Conservation (phyloP, 2,797 vertebrate species). For the Propithecus perrieri region DNA sequence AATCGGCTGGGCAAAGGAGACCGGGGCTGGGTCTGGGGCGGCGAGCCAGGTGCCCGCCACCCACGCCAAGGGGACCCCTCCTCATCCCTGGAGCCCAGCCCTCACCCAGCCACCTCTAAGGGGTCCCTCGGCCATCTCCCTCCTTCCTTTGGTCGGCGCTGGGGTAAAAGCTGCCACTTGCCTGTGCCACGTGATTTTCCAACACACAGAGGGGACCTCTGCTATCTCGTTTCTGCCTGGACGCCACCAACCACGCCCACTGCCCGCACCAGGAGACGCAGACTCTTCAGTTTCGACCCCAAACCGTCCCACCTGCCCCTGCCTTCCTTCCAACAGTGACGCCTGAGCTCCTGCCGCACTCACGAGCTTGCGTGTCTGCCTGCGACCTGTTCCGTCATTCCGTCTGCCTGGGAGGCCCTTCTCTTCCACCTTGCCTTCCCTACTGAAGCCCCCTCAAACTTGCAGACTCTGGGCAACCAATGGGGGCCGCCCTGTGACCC, state of each 20-base stretch:
- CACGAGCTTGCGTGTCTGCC: not conserved
- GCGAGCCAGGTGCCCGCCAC: not conserved
- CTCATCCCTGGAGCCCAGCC: too few species aligned
- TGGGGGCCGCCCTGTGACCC: not conserved
- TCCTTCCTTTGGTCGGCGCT: not conserved
- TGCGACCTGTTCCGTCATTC: not conserved
- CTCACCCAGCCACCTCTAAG: not conserved
- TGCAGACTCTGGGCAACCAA: not conserved
- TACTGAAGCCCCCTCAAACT: not conserved
- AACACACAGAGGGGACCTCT: not conserved
- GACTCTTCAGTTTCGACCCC: not conserved
- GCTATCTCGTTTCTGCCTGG: not conserved
- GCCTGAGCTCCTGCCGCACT: not conserved
- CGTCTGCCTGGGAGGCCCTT: not conserved
- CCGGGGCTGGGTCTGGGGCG: not conserved
- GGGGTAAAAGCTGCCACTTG: too few species aligned
- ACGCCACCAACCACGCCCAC: rapidly evolving
- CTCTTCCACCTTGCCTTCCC: not conserved
- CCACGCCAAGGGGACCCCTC: not conserved
- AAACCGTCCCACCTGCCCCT: too few species aligned
- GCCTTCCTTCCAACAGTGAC: not conserved
- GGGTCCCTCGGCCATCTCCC: not conserved
- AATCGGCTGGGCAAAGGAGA: constrained; percentile 87
- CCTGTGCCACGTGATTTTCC: not conserved
- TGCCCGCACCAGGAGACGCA: not conserved